Base-by-base conservation (phyloP, 2,113 vertebrate genomes). In the Amphilophus citrinellus region DNA sequence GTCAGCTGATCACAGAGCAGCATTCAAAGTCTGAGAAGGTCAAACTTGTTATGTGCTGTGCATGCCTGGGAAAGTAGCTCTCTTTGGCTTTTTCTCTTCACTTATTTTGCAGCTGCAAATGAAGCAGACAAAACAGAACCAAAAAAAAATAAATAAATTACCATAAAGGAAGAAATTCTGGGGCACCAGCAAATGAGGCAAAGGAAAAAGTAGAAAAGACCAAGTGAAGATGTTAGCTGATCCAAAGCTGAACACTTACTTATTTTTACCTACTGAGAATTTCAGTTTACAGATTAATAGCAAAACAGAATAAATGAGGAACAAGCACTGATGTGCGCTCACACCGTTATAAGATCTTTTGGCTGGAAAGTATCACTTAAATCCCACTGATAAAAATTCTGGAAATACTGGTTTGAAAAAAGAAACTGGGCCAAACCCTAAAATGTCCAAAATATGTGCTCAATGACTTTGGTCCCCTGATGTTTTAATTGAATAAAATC, bases 11-110 rank as follows among this genome's bases (percentile, higher is more conserved):
- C 78, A 68, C 1, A 84, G 76, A 65, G 24, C 24, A 4, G 53
- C 32, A 61, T 39, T 87, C 65, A 60, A 76, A 83, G 75, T 47
- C 79, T 80, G 24, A 65, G 32, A 85, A 85, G 59, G 80, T 85
- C 85, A 78, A 75, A 66, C 7, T 14, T 80, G 56, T 20, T 37
- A 14, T 60, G 35, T 32, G 13, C n/a, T 58, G 8, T 61, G 18
- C 10, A 11, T 56, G 42, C 10, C 57, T 53, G 11, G 8, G 37
- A 66, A 44, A 50, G 65, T 7, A 71, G 42, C 27, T 77, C 27
- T 13, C 15, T 77, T 27, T 85, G 76, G 20, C 47, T 61, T 75
- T 39, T 17, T 50, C 62, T 39, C 22, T 30, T 77, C 15, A 6
- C 32, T 84, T 24, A 61, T 57, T 63, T 60, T 80, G 6, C 53